Conservation (phyloP, 2,888 invertebrate genomes). For the Magallana nippona region DNA sequence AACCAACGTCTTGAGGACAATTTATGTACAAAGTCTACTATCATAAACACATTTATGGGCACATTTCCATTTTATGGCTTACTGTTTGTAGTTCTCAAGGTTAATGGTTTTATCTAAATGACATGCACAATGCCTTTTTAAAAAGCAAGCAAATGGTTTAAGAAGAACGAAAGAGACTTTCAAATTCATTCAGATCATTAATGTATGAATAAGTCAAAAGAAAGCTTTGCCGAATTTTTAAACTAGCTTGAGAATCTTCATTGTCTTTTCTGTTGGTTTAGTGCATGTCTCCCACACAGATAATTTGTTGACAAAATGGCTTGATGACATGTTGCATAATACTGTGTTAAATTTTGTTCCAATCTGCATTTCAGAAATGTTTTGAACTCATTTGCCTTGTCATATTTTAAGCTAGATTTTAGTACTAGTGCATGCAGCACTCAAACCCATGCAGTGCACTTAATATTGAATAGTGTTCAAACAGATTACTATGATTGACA, state of each 20-base stretch:
- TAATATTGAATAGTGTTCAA: no score
- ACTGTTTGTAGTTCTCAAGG: not conserved
- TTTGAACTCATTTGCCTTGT: constrained; percentile 14
- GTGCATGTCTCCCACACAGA: not conserved
- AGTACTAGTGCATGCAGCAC: not conserved
- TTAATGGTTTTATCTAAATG: constrained; percentile 1
- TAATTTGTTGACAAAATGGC: not conserved
- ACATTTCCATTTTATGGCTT: constrained; percentile 16
- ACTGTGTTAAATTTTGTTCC: not conserved
- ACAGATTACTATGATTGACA: no score
- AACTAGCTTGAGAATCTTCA: no score
- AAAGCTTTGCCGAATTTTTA: no score
- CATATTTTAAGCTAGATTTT: not conserved
- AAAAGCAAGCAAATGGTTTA: not conserved
- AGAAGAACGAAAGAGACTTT: not conserved
- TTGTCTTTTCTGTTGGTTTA: not conserved
- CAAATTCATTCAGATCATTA: not conserved
- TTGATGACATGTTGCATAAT: not conserved
- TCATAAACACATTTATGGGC: constrained; percentile 15
- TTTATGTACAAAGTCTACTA: constrained; percentile 15
- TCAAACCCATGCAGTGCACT: not conserved
- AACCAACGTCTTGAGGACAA: constrained; percentile 5
- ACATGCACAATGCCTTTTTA: not conserved
- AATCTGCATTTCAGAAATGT: not conserved
- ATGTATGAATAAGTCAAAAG: no score